Conservation (phyloP, 2,797 vertebrate genomes). For the Valencia hispanica region DNA sequence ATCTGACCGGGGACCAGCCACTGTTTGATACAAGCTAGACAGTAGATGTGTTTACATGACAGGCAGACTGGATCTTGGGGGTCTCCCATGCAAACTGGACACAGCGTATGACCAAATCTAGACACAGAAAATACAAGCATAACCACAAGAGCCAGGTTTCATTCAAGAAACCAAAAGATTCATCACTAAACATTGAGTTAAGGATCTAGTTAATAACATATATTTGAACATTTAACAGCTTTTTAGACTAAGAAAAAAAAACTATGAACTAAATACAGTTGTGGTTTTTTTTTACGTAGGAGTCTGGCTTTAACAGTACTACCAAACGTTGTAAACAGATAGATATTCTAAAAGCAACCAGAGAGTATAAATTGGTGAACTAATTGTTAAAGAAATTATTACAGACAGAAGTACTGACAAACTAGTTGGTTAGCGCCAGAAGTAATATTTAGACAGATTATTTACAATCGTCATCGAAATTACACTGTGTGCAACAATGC, state of each 20-base stretch:
- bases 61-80: conserved; percentile 84
- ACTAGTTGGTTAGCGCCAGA: neutral
- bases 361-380: neutral
- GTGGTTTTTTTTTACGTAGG: neutral
- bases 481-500: too few relatives aligned
- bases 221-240: neutral
- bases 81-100: conserved; percentile 86
- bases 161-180: neutral
- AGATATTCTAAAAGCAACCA: neutral
- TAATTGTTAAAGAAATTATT: neutral
- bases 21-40: conserved; percentile 81
- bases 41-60: conserved; percentile 88
- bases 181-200: neutral
- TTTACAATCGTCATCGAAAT: too few relatives aligned
- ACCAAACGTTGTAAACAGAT: neutral
- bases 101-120: conserved; percentile 81
- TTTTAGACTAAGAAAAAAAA: neutral
- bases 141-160: neutral
- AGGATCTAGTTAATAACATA: too few relatives aligned
- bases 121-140: conserved; percentile 6
- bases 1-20: conserved; percentile 85
- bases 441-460: neutral
- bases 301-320: too few relatives aligned
- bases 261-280: neutral
- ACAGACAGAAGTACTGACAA: neutral